Evolutionary conservation across 37 sponge, comb jelly and placozoan species (phyloP), one percentile per base, ranked within the genome.

Genomic region (Crambe crambe): DNA sequence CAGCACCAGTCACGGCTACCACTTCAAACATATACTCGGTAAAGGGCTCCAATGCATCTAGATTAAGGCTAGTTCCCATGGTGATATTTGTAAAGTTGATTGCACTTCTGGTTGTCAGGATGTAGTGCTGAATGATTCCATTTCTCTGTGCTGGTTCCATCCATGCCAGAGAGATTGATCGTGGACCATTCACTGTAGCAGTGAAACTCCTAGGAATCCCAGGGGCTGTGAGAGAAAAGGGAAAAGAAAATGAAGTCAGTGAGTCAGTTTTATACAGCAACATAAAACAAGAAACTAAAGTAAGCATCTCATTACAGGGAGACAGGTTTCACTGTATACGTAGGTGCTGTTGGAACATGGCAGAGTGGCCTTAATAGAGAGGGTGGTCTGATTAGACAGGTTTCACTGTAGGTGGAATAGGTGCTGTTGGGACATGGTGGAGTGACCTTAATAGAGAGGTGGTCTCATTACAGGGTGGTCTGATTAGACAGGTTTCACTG

Each of bases 371-470:
- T n/a, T n/a, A n/a, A n/a, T n/a, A n/a, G n/a, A n/a, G n/a, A n/a
- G n/a, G n/a, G n/a, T n/a, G n/a, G n/a, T n/a, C n/a, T n/a, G n/a
- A n/a, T n/a, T n/a, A n/a, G n/a, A 41, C 80, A 87, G 1, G 29
- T n/a, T 1, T 81, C 3, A 32, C 8, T 38, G 61, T 87, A 87
- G 31, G 22, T 9, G 26, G 41, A 37, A 20, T 83, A 57, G 26
- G 78, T 67, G 41, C 89, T 83, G 72, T 88, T 88, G 17, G 79
- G 47, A 0, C 32, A 2, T 29, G 62, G 5, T 22, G 89, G 89
- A 4, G 21, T n/a, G n/a, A n/a, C n/a, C n/a, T n/a, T n/a, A n/a
- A n/a, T n/a, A n/a, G n/a, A n/a, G n/a, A n/a, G n/a, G n/a, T n/a
- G n/a, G n/a, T n/a, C n/a, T n/a, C n/a, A n/a, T n/a, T n/a, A n/a